Conservation (phyloP, 2,888 invertebrate genomes). For the Pollenia griseotomentosa region DNA sequence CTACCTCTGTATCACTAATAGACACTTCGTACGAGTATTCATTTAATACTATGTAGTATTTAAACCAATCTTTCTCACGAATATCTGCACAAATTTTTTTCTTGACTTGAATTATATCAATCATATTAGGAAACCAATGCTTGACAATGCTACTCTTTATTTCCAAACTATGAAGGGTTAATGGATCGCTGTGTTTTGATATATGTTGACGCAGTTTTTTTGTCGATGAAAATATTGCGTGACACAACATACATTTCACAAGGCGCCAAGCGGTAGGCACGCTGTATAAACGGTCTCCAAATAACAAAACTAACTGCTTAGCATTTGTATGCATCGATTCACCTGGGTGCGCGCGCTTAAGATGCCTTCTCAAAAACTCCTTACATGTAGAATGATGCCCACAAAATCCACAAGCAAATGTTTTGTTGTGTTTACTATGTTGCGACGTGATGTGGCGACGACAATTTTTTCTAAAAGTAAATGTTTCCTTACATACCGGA, state of each 20-base stretch:
- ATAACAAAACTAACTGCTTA: slow-evolving; percentile 76
- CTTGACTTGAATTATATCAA: slow-evolving; percentile 74
- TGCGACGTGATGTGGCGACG: slow-evolving; percentile 79
- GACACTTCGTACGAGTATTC: slow-evolving; percentile 80
- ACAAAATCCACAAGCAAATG: slow-evolving; percentile 76
- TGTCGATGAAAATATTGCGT: slow-evolving; percentile 75
- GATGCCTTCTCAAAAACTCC: slow-evolving; percentile 78
- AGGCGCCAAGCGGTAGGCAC: slow-evolving; percentile 75
- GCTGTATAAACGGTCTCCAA: slow-evolving; percentile 78
- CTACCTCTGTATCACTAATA: slow-evolving; percentile 82
- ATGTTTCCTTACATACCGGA: slow-evolving; percentile 79
- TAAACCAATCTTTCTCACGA: slow-evolving; percentile 70
- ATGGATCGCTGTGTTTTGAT: slow-evolving; percentile 72
- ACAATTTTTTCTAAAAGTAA: slow-evolving; percentile 80
- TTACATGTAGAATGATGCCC: slow-evolving; percentile 78
- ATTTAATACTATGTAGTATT: slow-evolving; percentile 80
- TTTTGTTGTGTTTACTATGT: slow-evolving; percentile 74
- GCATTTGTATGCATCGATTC: slow-evolving; percentile 74
- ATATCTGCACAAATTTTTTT: slow-evolving; percentile 76
- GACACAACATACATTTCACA: slow-evolving; percentile 81
- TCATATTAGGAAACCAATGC: slow-evolving; percentile 63
- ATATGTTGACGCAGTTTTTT: slow-evolving; percentile 79
- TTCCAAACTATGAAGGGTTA: slow-evolving; percentile 69
- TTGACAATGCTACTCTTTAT: slow-evolving; percentile 76
- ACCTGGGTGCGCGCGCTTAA: slow-evolving; percentile 68